Evolutionary conservation across 2,113 vertebrate species (phyloP), one percentile per base, ranked within the genome.

Genomic region (Callaeas wilsoni): DNA sequence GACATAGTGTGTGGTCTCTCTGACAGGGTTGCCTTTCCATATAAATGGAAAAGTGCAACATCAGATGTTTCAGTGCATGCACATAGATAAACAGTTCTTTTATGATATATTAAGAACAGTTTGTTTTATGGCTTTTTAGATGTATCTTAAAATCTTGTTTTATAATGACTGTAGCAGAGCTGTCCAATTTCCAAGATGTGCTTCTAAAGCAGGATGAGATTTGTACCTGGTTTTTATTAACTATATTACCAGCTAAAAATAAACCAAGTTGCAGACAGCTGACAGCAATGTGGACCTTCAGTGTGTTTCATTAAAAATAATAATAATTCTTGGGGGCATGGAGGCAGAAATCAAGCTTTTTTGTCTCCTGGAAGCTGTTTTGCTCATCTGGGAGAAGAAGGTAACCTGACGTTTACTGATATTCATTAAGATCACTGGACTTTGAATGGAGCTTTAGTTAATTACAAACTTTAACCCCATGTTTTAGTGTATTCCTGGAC

Each of bases 231-330:
- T 87, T 95, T 93, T 93, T 95, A 89, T 94, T 96, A 96, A 85
- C 65, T 65, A 5, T 73, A 69, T 87, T 91, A 59, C 50, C 50
- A 77, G 33, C 71, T 95, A 80, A 95, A 94, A 94, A 90, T 84
- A 94, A 89, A 81, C 41, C 29, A 44, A 65, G 55, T 55, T 83
- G 55, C 62, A 82, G 82, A 39, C 65, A 90, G 75, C 46, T 93
- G 83, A 90, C 33, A 89, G 53, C 78, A 83, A 25, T 94, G 64
- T 68, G 56, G 68, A 26, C 60, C 49, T 19, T 95, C 64, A 56
- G 10, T 89, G 86, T 87, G 83, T 94, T 94, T 94, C 97, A 98
- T 82, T 67, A 89, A 93, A 90, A 92, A 50, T 42, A 76, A 78
- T 84, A 87, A 53, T 84, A 68, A 68, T 90, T 93, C 77, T 71